Conservation (phyloP, 1,140 invertebrate genomes). For the Aphelinus certus region DNA sequence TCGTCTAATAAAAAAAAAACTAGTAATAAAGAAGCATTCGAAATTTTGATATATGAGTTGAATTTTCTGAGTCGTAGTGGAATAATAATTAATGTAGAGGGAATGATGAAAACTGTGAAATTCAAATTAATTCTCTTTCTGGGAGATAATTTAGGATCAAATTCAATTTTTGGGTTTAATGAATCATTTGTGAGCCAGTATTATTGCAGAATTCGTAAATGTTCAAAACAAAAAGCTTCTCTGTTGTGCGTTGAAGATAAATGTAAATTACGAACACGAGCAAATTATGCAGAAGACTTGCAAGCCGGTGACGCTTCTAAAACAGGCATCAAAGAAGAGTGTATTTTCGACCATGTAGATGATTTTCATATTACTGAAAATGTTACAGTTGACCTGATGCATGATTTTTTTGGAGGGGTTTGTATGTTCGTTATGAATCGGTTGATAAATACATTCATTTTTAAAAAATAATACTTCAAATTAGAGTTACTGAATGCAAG, state of each 20-base stretch:
- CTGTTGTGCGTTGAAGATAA: neutral
- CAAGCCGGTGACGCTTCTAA: no score
- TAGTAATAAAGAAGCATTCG: neutral
- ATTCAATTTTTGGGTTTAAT: constrained; percentile 32
- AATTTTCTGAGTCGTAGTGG: neutral
- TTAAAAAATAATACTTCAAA: no score
- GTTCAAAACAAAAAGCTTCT: constrained; percentile 1
- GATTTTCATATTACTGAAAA: no score
- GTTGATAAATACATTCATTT: no score
- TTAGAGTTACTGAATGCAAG: no score
- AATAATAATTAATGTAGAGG: constrained; percentile 4
- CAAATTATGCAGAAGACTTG: neutral
- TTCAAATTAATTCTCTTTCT: constrained; percentile 33
- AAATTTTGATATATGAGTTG: neutral
- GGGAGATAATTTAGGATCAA: constrained; percentile 37
- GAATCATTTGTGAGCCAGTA: constrained; percentile 32
- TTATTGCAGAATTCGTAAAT: constrained; percentile 39
- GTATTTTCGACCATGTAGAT: no score
- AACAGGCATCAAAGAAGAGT: no score
- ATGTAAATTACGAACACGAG: neutral
- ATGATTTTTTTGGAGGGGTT: no score
- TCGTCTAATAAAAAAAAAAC: neutral
- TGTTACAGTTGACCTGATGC: no score
- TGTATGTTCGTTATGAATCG: no score
- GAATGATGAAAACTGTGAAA: constrained; percentile 20